Percentiles rank a stretch among this genome's conserved stretches.
phyloP scores from a whole-genome alignment of 2,797 vertebrate species.

The Mionectes olivaceus region DNA sequence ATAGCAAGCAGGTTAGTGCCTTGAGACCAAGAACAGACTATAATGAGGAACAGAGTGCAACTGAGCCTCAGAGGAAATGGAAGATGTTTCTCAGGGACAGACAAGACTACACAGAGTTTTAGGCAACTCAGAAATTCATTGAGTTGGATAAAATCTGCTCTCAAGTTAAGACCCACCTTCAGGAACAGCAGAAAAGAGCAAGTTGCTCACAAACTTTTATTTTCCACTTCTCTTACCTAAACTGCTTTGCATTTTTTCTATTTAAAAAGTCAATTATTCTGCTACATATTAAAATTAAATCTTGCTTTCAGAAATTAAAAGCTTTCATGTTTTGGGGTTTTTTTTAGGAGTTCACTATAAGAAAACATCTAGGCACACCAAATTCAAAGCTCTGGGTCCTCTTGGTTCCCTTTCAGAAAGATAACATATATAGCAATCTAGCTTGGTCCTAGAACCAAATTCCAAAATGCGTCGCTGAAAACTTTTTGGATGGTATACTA shows the following conservation, averaged over 20 bases:
- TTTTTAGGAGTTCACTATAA: not conserved
- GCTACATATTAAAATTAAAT: not conserved
- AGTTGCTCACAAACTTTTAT: not conserved
- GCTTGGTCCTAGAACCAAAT: not conserved
- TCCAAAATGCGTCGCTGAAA: not conserved
- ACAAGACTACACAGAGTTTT: not conserved
- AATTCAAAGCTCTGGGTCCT: not conserved
- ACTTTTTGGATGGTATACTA: not conserved
- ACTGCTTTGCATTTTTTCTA: not conserved
- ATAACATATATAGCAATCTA: not conserved
- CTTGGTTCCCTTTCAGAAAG: not conserved
- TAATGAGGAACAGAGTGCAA: not conserved
- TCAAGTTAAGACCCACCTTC: not conserved
- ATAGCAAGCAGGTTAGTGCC: not conserved
- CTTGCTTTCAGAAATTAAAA: not conserved
- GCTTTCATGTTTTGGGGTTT: not conserved
- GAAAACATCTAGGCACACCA: not conserved
- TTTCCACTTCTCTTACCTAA: not conserved
- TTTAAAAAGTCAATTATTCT: not conserved
- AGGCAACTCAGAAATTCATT: not conserved
- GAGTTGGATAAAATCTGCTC: not conserved
- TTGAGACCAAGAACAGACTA: not conserved
- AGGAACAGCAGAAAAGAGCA: not conserved
- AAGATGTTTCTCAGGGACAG: not conserved
- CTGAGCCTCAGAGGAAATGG: not conserved